These are phyloP conservation scores for Agrochola litura DNA, from an alignment of 2,888 invertebrate genomes.

Conservation along the genomic window DNA sequence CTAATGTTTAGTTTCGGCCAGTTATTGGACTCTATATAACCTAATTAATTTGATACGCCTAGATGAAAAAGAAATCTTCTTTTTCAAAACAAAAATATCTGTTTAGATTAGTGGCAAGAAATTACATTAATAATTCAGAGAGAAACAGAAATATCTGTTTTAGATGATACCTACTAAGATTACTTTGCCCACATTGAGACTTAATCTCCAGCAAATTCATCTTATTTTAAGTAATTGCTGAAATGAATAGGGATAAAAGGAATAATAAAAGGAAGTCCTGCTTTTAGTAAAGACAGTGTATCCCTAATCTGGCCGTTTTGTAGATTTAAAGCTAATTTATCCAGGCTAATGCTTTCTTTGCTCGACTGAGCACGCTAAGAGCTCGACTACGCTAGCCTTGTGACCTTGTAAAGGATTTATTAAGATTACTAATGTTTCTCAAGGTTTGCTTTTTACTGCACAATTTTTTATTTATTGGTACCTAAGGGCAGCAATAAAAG, in stretches of 20 bases:
- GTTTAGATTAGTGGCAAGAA: neutral
- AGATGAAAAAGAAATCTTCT: neutral
- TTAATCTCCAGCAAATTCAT: constrained; percentile 6
- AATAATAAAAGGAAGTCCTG: constrained; percentile 25
- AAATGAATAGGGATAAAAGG: constrained; percentile 15
- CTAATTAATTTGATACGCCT: neutral
- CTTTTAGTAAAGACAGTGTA: constrained; percentile 27
- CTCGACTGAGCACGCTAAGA: constrained; percentile 25
- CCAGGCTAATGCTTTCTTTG: constrained; percentile 39
- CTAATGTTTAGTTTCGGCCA: constrained; percentile 29
- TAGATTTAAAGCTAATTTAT: constrained; percentile 53
- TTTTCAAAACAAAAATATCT: neutral
- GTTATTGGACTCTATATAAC: neutral
- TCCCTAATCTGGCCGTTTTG: constrained; percentile 39
- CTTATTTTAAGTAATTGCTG: constrained; percentile 36
- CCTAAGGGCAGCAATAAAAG: neutral
- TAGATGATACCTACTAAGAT: neutral
- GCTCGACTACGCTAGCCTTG: constrained; percentile 4
- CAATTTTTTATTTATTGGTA: neutral
- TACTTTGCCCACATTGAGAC: neutral
- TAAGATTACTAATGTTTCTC: constrained; percentile 4
- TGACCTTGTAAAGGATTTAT: constrained; percentile 23
- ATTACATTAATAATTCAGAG: neutral
- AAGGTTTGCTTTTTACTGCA: neutral
- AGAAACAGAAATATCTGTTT: neutral